Percentiles rank a stretch among this genome's conserved stretches.
These are phyloP conservation scores for Ciona savignyi DNA, from an alignment of 23 tunicate genomes.

Conservation along the genomic window DNA sequence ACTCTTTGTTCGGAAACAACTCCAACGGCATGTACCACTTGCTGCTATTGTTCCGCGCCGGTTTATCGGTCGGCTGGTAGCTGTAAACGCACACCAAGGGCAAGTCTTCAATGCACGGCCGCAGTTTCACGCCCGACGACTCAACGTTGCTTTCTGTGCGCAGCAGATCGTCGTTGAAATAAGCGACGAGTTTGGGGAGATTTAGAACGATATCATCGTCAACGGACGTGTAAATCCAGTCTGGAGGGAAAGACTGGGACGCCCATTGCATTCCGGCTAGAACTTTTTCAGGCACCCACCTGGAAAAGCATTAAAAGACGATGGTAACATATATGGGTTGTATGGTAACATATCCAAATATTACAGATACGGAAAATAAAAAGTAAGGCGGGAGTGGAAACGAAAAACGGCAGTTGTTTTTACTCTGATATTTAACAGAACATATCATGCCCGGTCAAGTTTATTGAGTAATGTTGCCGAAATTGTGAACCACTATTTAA, in stretches of 20 bases:
- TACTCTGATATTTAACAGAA: no score
- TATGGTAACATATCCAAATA: background rate
- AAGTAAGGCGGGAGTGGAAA: no score
- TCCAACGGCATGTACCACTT: background rate
- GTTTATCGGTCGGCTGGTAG: background rate
- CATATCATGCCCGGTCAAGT: no score
- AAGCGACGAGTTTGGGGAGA: background rate
- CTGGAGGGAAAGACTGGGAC: slow-evolving; percentile 2
- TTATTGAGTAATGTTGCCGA: no score
- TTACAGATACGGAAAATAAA: no score
- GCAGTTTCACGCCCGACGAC: no score
- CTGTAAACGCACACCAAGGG: background rate
- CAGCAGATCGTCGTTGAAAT: background rate
- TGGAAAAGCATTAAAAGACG: background rate
- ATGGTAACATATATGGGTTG: background rate
- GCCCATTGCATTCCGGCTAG: slow-evolving; percentile 55
- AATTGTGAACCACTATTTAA: no score
- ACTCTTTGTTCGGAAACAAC: background rate
- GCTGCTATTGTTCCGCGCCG: background rate
- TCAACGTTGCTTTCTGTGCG: background rate
- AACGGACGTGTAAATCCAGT: slow-evolving; percentile 26
- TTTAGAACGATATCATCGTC: slow-evolving; percentile 22
- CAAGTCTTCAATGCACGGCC: background rate
- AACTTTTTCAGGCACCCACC: slow-evolving; percentile 22
- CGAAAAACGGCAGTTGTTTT: no score